Conservation (phyloP, 2,797 vertebrate species). For the Danio jaintianensis region DNA sequence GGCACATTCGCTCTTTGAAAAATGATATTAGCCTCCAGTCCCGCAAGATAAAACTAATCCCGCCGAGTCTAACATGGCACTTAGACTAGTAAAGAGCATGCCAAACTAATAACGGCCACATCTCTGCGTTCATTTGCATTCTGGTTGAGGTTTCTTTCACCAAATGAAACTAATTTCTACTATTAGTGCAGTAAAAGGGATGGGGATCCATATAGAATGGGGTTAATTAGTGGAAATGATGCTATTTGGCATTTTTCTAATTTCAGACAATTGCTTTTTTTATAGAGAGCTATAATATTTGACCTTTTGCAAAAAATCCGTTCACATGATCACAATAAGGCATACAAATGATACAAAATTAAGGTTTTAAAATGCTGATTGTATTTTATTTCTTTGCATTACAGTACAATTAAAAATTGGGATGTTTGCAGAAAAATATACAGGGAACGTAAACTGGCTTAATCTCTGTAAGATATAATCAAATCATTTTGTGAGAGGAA, state of each 20-base stretch:
- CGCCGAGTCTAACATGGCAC: conserved; percentile 64
- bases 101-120: conserved; percentile 75
- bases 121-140: conserved; percentile 73
- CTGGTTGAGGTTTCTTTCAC: conserved; percentile 64
- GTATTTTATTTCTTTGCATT: no score
- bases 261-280: not conserved
- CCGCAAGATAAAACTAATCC: conserved; percentile 82
- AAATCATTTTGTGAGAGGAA: no score
- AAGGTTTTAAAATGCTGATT: no score
- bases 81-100: conserved; percentile 66
- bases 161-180: conserved; percentile 4
- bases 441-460: no score
- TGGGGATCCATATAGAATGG: not conserved
- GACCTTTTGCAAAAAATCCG: not conserved
- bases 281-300: not conserved
- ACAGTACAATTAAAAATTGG: no score
- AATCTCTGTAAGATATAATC: no score
- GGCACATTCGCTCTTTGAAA: conserved; percentile 82
- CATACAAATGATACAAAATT: not conserved
- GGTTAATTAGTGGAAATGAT: not conserved
- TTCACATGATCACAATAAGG: not conserved
- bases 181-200: not conserved
- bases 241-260: not conserved
- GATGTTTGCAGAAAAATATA: no score
- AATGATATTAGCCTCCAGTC: conserved; percentile 78